phyloP scores from a whole-genome alignment of 1,140 invertebrate genomes.

The Heliconius congener region DNA sequence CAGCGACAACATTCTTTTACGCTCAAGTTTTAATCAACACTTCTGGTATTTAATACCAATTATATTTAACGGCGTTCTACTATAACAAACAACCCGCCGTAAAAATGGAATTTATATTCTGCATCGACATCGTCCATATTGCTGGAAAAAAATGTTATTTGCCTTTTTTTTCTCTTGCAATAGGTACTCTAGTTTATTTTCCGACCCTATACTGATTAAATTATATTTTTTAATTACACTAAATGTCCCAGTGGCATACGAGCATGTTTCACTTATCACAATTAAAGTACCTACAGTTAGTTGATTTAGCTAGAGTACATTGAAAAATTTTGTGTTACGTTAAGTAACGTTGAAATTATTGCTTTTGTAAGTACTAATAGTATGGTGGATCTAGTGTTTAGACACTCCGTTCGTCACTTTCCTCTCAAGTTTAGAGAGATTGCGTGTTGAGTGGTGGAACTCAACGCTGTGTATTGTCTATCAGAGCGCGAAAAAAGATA shows the following conservation, averaged over 20 bases:
- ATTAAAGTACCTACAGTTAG: background rate
- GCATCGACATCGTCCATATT: background rate
- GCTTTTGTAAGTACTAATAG: no score
- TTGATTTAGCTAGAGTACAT: background rate
- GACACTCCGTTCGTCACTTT: no score
- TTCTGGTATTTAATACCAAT: constrained; percentile 8
- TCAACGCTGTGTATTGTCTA: no score
- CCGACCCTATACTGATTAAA: background rate
- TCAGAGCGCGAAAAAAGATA: no score
- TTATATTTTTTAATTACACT: constrained; percentile 9
- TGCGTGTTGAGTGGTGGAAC: no score
- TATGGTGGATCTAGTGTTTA: no score
- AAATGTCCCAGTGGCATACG: background rate
- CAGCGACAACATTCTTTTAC: constrained; percentile 1
- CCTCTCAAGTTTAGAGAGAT: no score
- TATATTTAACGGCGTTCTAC: background rate
- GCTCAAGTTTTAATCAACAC: constrained; percentile 6
- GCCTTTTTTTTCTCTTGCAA: background rate
- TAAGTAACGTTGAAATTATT: no score
- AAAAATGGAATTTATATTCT: background rate
- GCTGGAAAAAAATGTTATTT: constrained; percentile 6
- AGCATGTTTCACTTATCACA: background rate
- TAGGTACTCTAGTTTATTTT: background rate
- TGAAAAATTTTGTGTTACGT: background rate
- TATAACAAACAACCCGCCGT: background rate